These are phyloP conservation scores for Ctenoplectra terminalis DNA, from an alignment of 1,140 invertebrate genomes.

Conservation along the genomic window DNA sequence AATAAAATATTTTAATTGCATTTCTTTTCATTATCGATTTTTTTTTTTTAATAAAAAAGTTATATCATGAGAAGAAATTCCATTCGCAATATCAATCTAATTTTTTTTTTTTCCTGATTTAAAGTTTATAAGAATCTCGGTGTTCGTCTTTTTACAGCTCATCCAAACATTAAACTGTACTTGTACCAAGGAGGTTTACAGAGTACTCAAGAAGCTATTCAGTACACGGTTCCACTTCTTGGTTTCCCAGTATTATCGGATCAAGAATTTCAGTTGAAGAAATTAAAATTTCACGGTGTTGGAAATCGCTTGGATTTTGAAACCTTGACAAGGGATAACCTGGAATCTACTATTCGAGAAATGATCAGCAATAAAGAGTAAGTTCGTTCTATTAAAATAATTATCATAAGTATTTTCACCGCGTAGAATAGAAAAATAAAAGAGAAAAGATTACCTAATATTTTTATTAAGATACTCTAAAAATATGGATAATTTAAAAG, in stretches of 20 bases:
- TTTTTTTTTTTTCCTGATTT: too few relatives aligned
- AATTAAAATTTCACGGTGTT: slow-evolving; percentile 60
- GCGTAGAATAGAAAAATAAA: too few relatives aligned
- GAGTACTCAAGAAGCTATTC: slow-evolving; percentile 81
- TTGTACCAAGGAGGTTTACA: slow-evolving; percentile 83
- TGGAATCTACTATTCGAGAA: slow-evolving; percentile 61
- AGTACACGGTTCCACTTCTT: slow-evolving; percentile 80
- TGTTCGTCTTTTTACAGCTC: slow-evolving; percentile 65
- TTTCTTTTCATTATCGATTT: too few relatives aligned
- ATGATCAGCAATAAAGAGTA: slow-evolving; percentile 63
- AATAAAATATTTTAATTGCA: too few relatives aligned
- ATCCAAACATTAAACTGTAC: slow-evolving; percentile 80
- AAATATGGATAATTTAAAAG: too few relatives aligned
- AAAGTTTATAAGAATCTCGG: too few relatives aligned
- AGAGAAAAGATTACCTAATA: too few relatives aligned
- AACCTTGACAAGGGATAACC: slow-evolving; percentile 35
- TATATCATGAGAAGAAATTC: too few relatives aligned
- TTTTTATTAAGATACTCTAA: too few relatives aligned
- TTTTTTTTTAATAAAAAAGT: too few relatives aligned
- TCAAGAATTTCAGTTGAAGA: slow-evolving; percentile 64
- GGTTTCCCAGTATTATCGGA: slow-evolving; percentile 78
- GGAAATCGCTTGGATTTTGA: slow-evolving; percentile 52
- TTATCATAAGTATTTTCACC: too few relatives aligned
- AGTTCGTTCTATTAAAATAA: not conserved
- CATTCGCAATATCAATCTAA: too few relatives aligned